Conservation (phyloP, 2,888 invertebrate genomes). For the Eumacrocentrus americanus region DNA sequence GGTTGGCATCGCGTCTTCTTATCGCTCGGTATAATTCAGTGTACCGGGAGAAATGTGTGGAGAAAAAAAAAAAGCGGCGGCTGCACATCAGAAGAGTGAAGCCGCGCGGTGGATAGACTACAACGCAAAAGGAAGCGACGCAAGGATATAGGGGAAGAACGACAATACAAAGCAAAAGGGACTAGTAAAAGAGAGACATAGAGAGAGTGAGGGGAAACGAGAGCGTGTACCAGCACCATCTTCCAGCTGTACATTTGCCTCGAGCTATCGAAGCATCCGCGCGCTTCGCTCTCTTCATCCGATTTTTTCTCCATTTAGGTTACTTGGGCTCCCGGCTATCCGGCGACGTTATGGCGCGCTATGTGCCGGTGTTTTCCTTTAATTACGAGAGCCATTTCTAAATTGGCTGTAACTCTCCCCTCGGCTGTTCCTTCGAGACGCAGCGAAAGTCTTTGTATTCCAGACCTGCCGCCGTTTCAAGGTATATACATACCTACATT, state of each 20-base stretch:
- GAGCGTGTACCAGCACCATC: conserved; percentile 21
- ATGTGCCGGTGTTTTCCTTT: conserved; percentile 38
- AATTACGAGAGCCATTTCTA: conserved; percentile 51
- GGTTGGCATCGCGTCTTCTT: conserved; percentile 28
- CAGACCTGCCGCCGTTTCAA: conserved; percentile 1
- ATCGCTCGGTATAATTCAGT: conserved; percentile 25
- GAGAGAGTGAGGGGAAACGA: conserved; percentile 20
- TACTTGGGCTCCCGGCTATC: conserved; percentile 31
- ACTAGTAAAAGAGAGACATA: too few relatives aligned
- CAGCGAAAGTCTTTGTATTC: conserved; percentile 5
- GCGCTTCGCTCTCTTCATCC: conserved; percentile 17
- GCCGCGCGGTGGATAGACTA: not conserved
- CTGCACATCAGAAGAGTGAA: not conserved
- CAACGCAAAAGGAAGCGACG: too few relatives aligned
- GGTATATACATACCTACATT: conserved; percentile 28
- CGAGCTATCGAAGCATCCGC: conserved; percentile 33
- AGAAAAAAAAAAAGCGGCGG: conserved; percentile 3
- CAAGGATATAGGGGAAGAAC: not conserved
- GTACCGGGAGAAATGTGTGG: not conserved
- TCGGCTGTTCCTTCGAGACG: conserved; percentile 33
- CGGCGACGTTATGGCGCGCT: conserved; percentile 19
- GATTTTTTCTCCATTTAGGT: conserved; percentile 30
- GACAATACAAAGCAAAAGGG: conserved; percentile 15
- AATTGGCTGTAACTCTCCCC: conserved; percentile 49
- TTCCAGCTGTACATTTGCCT: conserved; percentile 33